phyloP scores from a whole-genome alignment of 2,113 vertebrate species.

The Gnathonemus longibarbis region DNA sequence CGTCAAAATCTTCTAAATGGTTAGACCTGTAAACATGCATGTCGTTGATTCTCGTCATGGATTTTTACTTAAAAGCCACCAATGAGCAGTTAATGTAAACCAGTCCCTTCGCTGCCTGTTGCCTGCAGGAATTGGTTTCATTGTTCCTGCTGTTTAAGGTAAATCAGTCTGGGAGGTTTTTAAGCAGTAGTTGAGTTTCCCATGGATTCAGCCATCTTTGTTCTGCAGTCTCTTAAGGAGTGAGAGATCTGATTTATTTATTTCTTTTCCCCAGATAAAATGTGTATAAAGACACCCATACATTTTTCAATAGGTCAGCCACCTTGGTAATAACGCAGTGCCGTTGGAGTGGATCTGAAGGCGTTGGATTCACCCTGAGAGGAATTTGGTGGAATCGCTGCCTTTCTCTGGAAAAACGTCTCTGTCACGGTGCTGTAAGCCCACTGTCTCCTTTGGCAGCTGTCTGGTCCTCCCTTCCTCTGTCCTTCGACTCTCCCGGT shows the following conservation, averaged over 20 bases:
- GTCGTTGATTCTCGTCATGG: not conserved
- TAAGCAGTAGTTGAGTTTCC: not conserved
- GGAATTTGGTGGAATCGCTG: not conserved
- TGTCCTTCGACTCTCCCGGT: not conserved
- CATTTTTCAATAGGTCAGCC: not conserved
- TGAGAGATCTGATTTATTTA: not conserved
- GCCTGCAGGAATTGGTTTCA: not conserved
- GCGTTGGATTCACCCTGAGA: not conserved
- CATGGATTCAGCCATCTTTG: not conserved
- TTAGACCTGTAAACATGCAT: not conserved
- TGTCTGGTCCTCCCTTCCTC: not conserved
- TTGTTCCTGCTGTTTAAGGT: not conserved
- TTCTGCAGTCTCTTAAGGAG: not conserved
- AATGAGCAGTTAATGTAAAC: not conserved
- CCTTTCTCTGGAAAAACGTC: not conserved
- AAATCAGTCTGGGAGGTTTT: not conserved
- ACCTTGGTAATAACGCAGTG: too few relatives aligned
- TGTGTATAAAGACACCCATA: not conserved
- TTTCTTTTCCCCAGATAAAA: not conserved
- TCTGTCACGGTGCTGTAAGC: not conserved
- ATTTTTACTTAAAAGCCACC: not conserved
- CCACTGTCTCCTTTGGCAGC: not conserved
- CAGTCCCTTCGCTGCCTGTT: not conserved
- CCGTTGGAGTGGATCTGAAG: not conserved
- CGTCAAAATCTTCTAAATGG: not conserved